A percentile compares a stretch with the other conserved stretches of the same genome.
These are phyloP conservation scores for Poliocrania exsul DNA, from an alignment of 2,797 vertebrate genomes.

Conservation along the genomic window DNA sequence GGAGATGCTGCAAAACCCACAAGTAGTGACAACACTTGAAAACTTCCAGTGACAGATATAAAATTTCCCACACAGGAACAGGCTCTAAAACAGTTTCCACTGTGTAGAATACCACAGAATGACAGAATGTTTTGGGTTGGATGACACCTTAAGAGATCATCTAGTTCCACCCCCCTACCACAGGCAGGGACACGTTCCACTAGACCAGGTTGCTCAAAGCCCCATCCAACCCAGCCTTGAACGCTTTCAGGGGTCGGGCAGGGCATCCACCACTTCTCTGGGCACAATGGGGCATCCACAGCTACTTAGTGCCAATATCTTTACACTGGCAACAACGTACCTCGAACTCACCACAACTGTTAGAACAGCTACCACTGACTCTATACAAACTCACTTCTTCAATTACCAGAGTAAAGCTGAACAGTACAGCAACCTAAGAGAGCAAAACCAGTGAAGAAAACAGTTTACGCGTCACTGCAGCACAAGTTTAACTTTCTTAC, in stretches of 20 bases:
- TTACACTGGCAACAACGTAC: not conserved
- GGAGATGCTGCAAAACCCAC: not conserved
- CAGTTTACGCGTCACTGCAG: not conserved
- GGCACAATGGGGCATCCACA: not conserved
- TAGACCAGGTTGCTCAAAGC: not conserved
- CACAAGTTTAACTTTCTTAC: not conserved
- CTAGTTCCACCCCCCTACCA: not conserved
- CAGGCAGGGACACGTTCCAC: not conserved
- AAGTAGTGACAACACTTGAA: not conserved
- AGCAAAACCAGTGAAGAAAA: not conserved
- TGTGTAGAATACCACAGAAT: not conserved
- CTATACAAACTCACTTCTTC: not conserved
- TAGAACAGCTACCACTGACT: not conserved
- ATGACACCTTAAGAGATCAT: not conserved
- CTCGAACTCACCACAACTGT: not conserved
- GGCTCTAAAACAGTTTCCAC: not conserved
- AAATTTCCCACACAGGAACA: not conserved
- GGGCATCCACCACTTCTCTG: not conserved
- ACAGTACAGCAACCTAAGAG: not conserved
- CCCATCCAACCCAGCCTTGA: not conserved
- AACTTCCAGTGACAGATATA: not conserved
- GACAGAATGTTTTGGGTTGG: not conserved
- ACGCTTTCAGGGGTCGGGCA: rapidly evolving
- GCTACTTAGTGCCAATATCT: not conserved
- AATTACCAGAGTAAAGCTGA: not conserved